These are phyloP conservation scores for Perdita meconis DNA, from an alignment of 2,888 invertebrate genomes.

Conservation along the genomic window DNA sequence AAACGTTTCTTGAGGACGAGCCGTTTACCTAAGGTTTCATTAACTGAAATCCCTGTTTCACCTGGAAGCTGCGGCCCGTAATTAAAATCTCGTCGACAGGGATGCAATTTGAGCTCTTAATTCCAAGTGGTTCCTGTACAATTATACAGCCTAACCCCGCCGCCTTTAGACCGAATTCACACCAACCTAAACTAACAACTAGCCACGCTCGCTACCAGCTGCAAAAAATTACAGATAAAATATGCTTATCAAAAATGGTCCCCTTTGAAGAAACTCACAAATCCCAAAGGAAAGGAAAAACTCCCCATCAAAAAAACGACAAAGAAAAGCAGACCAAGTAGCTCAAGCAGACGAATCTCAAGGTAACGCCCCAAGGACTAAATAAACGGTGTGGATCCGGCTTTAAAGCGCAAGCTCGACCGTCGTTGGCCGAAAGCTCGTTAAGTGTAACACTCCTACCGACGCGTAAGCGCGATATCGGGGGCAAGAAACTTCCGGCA, in stretches of 20 bases:
- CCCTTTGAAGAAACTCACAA: too few relatives aligned
- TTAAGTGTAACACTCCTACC: conserved; percentile 48
- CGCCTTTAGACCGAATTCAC: conserved; percentile 4
- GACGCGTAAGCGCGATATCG: conserved; percentile 20
- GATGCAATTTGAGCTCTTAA: conserved; percentile 48
- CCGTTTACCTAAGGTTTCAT: conserved; percentile 51
- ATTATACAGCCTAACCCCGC: conserved; percentile 29
- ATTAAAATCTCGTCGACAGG: conserved; percentile 53
- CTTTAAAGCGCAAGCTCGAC: conserved; percentile 20
- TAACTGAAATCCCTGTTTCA: conserved; percentile 56
- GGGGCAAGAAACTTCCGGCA: conserved; percentile 41
- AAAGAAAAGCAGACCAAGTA: too few relatives aligned
- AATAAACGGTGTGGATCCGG: too few relatives aligned
- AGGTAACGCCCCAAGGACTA: too few relatives aligned
- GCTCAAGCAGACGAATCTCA: too few relatives aligned
- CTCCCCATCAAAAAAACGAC: too few relatives aligned
- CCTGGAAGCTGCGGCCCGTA: conserved; percentile 37
- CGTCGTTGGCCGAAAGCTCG: conserved; percentile 15
- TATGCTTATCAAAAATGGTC: too few relatives aligned
- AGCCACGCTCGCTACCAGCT: too few relatives aligned
- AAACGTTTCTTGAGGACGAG: conserved; percentile 29
- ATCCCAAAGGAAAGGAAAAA: too few relatives aligned
- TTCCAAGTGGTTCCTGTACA: conserved; percentile 32
- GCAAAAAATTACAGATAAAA: too few relatives aligned
- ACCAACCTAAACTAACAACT: too few relatives aligned